phyloP scores from a whole-genome alignment of 1,140 invertebrate species.

The Gryon sp. region DNA sequence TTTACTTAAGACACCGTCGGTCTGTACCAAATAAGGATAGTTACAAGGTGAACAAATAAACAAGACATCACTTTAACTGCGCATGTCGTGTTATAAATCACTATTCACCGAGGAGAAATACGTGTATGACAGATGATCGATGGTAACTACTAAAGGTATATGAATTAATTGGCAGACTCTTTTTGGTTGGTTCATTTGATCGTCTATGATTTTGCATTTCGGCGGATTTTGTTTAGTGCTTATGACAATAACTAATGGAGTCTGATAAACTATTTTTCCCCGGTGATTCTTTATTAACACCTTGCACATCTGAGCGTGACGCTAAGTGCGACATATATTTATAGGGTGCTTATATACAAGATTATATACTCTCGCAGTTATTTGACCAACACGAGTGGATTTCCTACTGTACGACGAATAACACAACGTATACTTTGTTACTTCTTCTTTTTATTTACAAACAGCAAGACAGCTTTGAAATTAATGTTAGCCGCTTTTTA shows the following conservation, averaged over 20 bases:
- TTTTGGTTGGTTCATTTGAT: background rate
- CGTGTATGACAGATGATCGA: conserved; percentile 17
- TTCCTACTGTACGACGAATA: conserved; percentile 42
- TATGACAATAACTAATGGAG: conserved; percentile 12
- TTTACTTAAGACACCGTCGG: background rate
- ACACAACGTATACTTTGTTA: conserved; percentile 46
- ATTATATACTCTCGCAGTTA: conserved; percentile 58
- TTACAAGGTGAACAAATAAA: too few relatives aligned
- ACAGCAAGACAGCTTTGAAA: conserved; percentile 39
- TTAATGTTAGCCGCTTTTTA: conserved; percentile 2
- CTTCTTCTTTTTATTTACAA: conserved; percentile 31
- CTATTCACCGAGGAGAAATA: conserved; percentile 45
- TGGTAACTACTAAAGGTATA: background rate
- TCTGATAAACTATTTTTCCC: conserved; percentile 32
- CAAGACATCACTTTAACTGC: conserved; percentile 9
- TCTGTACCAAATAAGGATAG: too few relatives aligned
- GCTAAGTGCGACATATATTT: conserved; percentile 54
- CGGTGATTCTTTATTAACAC: conserved; percentile 53
- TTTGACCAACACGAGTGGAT: conserved; percentile 54
- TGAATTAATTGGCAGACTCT: conserved; percentile 8
- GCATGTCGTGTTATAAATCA: conserved; percentile 35
- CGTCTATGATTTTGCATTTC: background rate
- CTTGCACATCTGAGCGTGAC: conserved; percentile 52
- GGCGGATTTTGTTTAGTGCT: conserved; percentile 1
- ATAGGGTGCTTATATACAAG: conserved; percentile 56